These are phyloP conservation scores for Hyperoplus lanceolatus DNA, from an alignment of 2,797 vertebrate species.

Conservation along the genomic window DNA sequence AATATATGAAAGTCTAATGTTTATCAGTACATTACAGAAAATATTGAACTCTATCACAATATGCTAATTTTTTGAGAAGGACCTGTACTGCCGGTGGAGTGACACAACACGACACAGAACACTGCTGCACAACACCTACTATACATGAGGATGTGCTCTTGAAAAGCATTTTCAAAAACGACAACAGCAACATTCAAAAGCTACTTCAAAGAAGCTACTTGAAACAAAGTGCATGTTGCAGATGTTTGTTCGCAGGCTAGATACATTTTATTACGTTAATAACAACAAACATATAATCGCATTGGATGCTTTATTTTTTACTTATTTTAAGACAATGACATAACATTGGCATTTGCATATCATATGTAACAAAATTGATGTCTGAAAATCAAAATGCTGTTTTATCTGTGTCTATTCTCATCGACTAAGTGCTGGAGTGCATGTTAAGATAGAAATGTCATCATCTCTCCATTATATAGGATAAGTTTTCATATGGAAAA, in stretches of 20 bases:
- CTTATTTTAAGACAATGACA: no score
- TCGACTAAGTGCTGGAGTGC: background rate
- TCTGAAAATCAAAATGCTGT: background rate
- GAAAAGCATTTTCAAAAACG: background rate
- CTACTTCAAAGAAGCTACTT: background rate
- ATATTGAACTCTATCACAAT: no score
- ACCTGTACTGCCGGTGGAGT: background rate
- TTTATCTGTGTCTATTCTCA: background rate
- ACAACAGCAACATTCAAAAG: background rate
- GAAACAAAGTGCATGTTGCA: background rate
- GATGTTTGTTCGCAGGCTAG: background rate
- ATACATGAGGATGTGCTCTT: background rate
- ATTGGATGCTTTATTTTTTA: background rate
- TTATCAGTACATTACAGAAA: no score
- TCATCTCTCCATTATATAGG: background rate
- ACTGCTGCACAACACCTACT: conserved; percentile 2
- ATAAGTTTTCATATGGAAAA: background rate
- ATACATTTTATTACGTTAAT: background rate
- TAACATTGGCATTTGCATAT: no score
- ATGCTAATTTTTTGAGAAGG: no score
- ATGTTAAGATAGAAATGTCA: background rate
- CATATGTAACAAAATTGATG: background rate
- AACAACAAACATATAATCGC: background rate
- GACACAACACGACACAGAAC: background rate
- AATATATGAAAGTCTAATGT: no score